Evolutionary conservation across 1,140 invertebrate genomes (phyloP).

Genomic region (Pygmarrhopalites habei): DNA sequence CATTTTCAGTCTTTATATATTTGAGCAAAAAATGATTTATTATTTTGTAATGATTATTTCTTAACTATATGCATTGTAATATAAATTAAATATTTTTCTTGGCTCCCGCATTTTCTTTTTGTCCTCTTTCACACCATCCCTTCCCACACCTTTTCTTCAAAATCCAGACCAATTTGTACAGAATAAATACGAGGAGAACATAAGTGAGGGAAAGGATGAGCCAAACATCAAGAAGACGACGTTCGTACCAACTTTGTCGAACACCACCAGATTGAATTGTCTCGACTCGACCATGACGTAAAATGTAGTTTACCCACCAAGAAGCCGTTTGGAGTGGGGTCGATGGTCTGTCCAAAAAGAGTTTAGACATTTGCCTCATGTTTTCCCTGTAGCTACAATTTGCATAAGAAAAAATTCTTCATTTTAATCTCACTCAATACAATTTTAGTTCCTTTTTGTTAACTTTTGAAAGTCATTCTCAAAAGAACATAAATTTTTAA

Average conservation of each 20-base stretch:
- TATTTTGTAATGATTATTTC: too few relatives aligned
- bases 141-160: too few relatives aligned
- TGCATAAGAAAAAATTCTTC: not conserved
- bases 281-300: slow-evolving; percentile 19
- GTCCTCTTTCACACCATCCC: too few relatives aligned
- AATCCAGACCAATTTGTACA: too few relatives aligned
- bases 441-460: not conserved
- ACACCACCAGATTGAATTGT: not conserved
- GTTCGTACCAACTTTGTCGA: slow-evolving; percentile 13
- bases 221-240: slow-evolving; percentile 16
- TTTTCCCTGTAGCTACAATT: slow-evolving; percentile 17
- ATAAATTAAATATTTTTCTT: too few relatives aligned
- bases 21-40: too few relatives aligned
- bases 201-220: not conserved
- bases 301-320: slow-evolving; percentile 31
- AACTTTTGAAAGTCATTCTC: not conserved
- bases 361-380: slow-evolving; percentile 13
- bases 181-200: too few relatives aligned
- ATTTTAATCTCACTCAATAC: not conserved
- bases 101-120: too few relatives aligned
- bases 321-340: slow-evolving; percentile 11
- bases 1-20: too few relatives aligned
- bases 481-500: not conserved
- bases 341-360: slow-evolving; percentile 21
- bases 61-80: too few relatives aligned